Conservation (phyloP, 2,888 invertebrate species). For the Agrenia bidenticulata region DNA sequence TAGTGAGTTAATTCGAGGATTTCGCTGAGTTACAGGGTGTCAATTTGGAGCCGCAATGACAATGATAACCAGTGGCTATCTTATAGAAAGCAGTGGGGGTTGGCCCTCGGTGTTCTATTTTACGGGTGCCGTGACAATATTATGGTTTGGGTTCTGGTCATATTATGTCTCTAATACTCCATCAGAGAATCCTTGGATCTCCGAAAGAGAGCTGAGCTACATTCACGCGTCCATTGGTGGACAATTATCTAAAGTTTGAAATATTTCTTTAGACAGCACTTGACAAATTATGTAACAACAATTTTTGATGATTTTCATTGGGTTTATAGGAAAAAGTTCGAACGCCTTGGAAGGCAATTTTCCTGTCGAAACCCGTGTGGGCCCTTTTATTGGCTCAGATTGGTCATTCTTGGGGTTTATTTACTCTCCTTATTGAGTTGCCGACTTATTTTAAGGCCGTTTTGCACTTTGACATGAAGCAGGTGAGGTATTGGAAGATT, state of each 20-base stretch:
- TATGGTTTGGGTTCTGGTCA: constrained; percentile 82
- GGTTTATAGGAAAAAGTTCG: background rate
- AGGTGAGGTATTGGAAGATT: too few species aligned
- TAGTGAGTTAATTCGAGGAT: constrained; percentile 28
- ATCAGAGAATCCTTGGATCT: constrained; percentile 71
- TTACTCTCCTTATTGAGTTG: constrained; percentile 77
- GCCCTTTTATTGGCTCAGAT: constrained; percentile 73
- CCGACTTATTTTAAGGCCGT: constrained; percentile 83
- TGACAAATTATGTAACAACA: too few species aligned
- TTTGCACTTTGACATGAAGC: constrained; percentile 75
- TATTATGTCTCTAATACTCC: constrained; percentile 73
- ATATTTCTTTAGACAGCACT: too few species aligned
- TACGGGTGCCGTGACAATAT: constrained; percentile 72
- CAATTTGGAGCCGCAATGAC: constrained; percentile 89
- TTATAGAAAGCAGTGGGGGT: constrained; percentile 67
- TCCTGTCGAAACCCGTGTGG: constrained; percentile 77
- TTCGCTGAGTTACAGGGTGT: constrained; percentile 68
- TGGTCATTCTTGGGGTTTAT: constrained; percentile 77
- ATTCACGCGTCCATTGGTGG: constrained; percentile 48
- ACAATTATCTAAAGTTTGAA: background rate
- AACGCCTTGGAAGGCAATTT: constrained; percentile 65
- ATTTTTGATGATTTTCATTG: too few species aligned
- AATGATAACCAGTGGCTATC: constrained; percentile 77
- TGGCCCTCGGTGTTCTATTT: constrained; percentile 88
- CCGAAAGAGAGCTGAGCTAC: constrained; percentile 70